A percentile compares a stretch with the other conserved stretches of the same genome.
These are phyloP conservation scores for Lasius platythorax DNA, from an alignment of 2,888 invertebrate species.

Conservation along the genomic window DNA sequence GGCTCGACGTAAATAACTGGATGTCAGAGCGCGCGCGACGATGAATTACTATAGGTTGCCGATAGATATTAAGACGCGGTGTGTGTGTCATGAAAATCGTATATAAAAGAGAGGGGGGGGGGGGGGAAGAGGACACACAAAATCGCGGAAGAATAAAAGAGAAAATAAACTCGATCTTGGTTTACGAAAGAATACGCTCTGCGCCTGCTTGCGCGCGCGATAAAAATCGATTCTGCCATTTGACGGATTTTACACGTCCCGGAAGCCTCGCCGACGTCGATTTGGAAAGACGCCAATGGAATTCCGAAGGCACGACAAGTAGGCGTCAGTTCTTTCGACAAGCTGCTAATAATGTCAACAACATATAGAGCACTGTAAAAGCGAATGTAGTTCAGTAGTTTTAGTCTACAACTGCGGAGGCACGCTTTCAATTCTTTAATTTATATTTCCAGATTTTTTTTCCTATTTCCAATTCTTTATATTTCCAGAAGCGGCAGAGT, in stretches of 20 bases:
- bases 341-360: slow-evolving; percentile 65
- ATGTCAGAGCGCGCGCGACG: slow-evolving; percentile 10
- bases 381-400: slow-evolving; percentile 1
- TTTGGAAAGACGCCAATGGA: slow-evolving; percentile 79
- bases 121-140: not conserved
- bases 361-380: slow-evolving; percentile 10
- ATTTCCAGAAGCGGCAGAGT: not conserved
- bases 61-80: slow-evolving; percentile 40
- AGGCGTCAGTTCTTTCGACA: slow-evolving; percentile 48
- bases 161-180: not conserved
- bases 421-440: not conserved
- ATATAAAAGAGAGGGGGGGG: not conserved
- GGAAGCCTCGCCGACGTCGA: slow-evolving; percentile 65
- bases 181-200: slow-evolving; percentile 17
- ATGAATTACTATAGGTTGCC: not conserved
- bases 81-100: slow-evolving; percentile 15
- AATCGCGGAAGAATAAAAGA: not conserved
- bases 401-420: not conserved
- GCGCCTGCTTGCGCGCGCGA: not conserved
- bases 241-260: slow-evolving; percentile 67
- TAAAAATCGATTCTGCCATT: slow-evolving; percentile 25
- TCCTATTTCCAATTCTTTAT: not conserved
- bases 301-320: slow-evolving; percentile 63
- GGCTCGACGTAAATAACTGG: slow-evolving; percentile 38
- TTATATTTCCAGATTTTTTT: not conserved